A percentile compares a stretch with the other conserved stretches of the same genome.
phyloP scores from a whole-genome alignment of 2,888 invertebrate species.

The Limnephilus auricula region DNA sequence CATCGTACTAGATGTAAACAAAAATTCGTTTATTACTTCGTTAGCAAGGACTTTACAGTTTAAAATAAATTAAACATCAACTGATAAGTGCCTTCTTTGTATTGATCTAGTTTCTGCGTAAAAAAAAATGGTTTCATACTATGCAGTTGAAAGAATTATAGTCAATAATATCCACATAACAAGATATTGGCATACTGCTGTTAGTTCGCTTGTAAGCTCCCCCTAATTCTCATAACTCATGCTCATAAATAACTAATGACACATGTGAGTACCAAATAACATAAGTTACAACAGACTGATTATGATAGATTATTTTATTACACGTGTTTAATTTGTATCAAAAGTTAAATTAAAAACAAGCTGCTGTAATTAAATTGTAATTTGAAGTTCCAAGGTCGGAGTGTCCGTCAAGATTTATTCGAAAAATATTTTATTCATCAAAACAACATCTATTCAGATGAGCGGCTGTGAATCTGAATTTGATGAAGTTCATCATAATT shows the following conservation, averaged over 20 bases:
- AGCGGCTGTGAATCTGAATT: background rate
- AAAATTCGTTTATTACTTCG: background rate
- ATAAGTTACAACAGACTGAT: background rate
- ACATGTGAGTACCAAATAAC: background rate
- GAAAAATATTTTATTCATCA: background rate
- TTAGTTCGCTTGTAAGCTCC: background rate
- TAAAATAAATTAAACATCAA: background rate
- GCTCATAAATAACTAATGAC: no score
- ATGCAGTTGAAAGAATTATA: background rate
- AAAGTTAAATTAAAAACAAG: background rate
- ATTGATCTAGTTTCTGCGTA: background rate
- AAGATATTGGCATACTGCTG: background rate
- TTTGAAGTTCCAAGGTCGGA: conserved; percentile 13
- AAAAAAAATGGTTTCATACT: background rate
- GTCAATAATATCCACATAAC: background rate
- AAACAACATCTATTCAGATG: conserved; percentile 28
- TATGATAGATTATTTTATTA: conserved; percentile 9
- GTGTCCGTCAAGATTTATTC: conserved; percentile 2
- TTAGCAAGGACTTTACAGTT: background rate
- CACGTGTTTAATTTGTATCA: conserved; percentile 8
- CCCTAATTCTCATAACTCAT: background rate
- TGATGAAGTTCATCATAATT: conserved; percentile 1
- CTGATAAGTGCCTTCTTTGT: background rate
- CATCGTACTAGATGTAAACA: background rate
- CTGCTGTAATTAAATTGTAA: conserved; percentile 8